These are phyloP conservation scores for Poeciliopsis turrubarensis DNA, from an alignment of 2,113 vertebrate species.

Conservation along the genomic window DNA sequence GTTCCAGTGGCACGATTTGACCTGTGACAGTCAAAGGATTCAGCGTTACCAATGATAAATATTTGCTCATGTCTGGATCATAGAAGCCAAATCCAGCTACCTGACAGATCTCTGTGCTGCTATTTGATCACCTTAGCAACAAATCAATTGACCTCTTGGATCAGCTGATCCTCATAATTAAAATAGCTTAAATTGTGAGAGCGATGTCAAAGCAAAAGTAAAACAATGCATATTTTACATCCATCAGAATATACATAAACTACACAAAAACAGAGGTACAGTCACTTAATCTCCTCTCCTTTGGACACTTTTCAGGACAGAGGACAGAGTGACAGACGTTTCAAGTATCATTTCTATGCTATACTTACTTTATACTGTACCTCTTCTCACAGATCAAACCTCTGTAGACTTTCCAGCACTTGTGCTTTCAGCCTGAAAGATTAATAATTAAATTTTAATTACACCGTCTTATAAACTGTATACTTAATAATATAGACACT, in stretches of 20 bases:
- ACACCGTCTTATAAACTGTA: no score
- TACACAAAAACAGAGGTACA: background rate
- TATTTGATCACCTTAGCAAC: background rate
- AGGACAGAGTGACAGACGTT: background rate
- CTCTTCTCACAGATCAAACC: constrained; percentile 63
- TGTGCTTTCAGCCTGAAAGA: constrained; percentile 57
- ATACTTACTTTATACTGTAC: constrained; percentile 31
- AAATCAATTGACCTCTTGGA: background rate
- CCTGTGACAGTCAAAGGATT: no score
- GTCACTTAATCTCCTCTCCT: background rate
- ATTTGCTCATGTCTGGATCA: no score
- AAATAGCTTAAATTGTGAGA: no score
- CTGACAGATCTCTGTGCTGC: background rate
- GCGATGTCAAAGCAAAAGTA: no score
- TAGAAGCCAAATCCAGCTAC: background rate
- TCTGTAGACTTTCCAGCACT: constrained; percentile 74
- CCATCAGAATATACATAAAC: no score
- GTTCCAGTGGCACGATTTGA: background rate
- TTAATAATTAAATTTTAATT: background rate
- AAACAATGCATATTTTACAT: no score
- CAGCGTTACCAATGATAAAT: no score
- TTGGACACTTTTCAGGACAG: background rate
- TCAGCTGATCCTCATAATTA: background rate
- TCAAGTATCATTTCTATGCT: background rate
- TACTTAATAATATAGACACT: background rate